Evolutionary conservation across 1,140 invertebrate species (phyloP), one percentile per base, ranked within the genome.

Genomic region (Papilio helenus): DNA sequence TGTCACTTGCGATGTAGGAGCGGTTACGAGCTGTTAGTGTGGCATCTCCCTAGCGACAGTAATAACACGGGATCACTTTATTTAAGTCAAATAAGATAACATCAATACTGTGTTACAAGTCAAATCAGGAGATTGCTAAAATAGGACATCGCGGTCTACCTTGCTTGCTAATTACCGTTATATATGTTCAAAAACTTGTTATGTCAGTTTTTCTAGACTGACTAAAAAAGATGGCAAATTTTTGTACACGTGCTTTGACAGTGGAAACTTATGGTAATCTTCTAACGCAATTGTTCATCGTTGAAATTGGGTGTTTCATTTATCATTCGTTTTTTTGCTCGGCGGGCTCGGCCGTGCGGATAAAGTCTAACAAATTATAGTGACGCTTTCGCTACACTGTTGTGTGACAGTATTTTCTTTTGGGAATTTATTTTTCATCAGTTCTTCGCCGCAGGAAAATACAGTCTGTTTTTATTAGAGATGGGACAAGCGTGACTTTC

Each of bases 281-380:
- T 65, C 34, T 68, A 68, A 68, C 12, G 61, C 26, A 68, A 68
- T 68, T 68, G 26, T 68, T 29, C 61, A 68, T 68, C 61, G 61
- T 68, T 68, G 61, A 34, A 74, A 74, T 74, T 80, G 42, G 68
- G 58, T 39, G 34, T 76, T 79, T 80, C 86, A 87, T 86, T 87
- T 84, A 87, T 87, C 86, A 86, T 58, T 51, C 79, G 83, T 86
- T 87, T 86, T 86, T 87, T 74, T 71, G 79, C 68, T 79, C 65
- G 46, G 58, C 51, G 29, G 76, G 79, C 26, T 77, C 73, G 29
- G 79, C 39, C 79, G 68, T 76, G 55, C 72, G 58, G 76, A 80
- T 82, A 84, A 85, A 85, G 79, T 81, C 81, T 34, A 58, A 79
- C 73, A 80, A 83, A 81, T 85, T 83, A 81, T 73, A 65, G 76